Conservation (phyloP, 2,888 invertebrate genomes). For the Ophraella communa region DNA sequence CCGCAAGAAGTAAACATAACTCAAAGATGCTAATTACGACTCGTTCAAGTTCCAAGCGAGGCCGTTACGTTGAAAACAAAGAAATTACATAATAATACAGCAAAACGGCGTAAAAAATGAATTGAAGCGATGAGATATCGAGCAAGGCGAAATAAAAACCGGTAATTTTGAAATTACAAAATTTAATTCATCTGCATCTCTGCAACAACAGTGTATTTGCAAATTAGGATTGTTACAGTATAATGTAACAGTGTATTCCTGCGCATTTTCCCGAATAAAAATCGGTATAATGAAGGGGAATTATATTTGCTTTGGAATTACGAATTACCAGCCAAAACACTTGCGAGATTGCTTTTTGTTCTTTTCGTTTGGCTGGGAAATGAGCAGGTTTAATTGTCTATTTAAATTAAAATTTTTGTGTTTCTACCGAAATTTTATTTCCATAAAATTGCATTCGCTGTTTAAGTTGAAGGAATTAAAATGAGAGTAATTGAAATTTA, state of each 20-base stretch:
- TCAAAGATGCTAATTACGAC: conserved; percentile 17
- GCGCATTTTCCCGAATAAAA: conserved; percentile 40
- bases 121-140: conserved; percentile 29
- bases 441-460: background rate
- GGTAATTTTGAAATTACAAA: conserved; percentile 45
- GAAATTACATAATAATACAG: conserved; percentile 22
- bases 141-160: conserved; percentile 37
- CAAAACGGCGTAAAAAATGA: conserved; percentile 16
- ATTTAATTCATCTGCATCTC: conserved; percentile 43
- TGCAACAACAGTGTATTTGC: conserved; percentile 40
- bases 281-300: conserved; percentile 45
- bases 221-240: conserved; percentile 51
- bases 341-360: conserved; percentile 16
- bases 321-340: conserved; percentile 41
- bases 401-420: conserved; percentile 21
- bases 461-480: background rate
- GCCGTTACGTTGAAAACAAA: conserved; percentile 22
- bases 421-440: conserved; percentile 5
- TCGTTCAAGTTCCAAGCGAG: conserved; percentile 1
- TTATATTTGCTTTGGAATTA: conserved; percentile 48
- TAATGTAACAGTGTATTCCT: conserved; percentile 42
- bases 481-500: background rate
- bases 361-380: background rate
- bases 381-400: conserved; percentile 18
- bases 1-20: conserved; percentile 9